Evolutionary conservation across 1,140 invertebrate genomes (phyloP), one percentile per base, ranked within the genome.

Genomic region (Forficula auricularia): DNA sequence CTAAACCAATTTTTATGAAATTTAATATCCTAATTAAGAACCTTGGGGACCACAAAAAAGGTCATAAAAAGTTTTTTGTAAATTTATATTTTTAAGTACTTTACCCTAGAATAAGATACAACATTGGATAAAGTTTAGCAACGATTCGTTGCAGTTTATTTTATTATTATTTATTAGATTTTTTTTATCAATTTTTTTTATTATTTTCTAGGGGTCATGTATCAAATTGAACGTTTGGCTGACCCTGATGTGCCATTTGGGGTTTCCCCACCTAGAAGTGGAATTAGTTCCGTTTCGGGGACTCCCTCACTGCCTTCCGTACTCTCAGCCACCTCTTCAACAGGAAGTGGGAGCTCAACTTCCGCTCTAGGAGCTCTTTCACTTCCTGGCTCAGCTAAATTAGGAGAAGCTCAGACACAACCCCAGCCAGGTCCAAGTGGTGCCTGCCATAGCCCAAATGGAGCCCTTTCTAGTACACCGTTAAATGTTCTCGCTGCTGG

Each of bases 181-280:
- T n/a, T n/a, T n/a, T n/a, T n/a, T n/a, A n/a, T n/a, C 4, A 36
- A 38, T 38, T 10, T 38, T 38, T 22, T 41, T 33, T 12, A 31
- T 43, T 44, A 8, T 48, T 10, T 50, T 43, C 3, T 50, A 69
- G 70, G 88, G 44, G 90, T 94, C 7, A 73, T 92, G 59, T 86
- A 94, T 64, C 88, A 94, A 66, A 77, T 89, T 33, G 73, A 79
- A 50, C 77, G 80, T 55, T 63, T 92, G 38, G 76, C 75, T 32
- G 73, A 78, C 59, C 66, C 71, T n/a, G 70, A 75, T 50, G 61
- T 69, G 49, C 70, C 71, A 48, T 58, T 76, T 44, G 70, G 71
- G 41, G 65, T 67, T 38, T 72, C 73, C 46, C 68, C 73, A 51
- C 70, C 71, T 20, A 73, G 73, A 61, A 43, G 20, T 22, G 31